Evolutionary conservation across 2,113 vertebrate genomes (phyloP).

Genomic region (Pardalotus punctatus): DNA sequence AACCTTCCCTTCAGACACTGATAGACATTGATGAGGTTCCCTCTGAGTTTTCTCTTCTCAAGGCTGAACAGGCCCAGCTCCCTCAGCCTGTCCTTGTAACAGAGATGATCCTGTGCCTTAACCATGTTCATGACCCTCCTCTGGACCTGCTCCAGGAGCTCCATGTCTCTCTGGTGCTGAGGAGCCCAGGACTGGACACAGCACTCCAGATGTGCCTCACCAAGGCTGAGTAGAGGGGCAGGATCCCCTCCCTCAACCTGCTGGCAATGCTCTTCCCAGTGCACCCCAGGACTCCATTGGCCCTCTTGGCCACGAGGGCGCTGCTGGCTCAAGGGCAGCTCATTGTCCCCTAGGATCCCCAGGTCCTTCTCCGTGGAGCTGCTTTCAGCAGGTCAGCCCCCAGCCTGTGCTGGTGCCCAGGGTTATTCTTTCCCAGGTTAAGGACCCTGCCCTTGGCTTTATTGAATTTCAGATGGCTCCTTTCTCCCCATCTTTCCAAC

Average conservation of each 20-base stretch:
- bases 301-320: neutral
- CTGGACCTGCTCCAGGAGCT: neutral
- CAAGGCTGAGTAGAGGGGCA: too few relatives aligned
- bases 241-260: too few relatives aligned
- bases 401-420: rapidly evolving
- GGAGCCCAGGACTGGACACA: too few relatives aligned
- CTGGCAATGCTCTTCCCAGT: too few relatives aligned
- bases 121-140: rapidly evolving
- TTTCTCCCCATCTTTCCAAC: neutral
- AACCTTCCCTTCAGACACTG: neutral
- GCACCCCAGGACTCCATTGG: too few relatives aligned
- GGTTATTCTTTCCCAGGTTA: neutral
- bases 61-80: neutral
- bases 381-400: rapidly evolving
- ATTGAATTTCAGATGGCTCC: neutral
- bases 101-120: neutral
- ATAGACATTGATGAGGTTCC: too few relatives aligned
- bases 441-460: neutral
- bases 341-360: neutral
- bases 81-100: rapidly evolving
- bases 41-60: rapidly evolving
- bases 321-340: neutral
- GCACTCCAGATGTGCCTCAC: too few relatives aligned
- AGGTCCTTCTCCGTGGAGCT: neutral
- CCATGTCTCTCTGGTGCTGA: neutral